phyloP scores from a whole-genome alignment of 2,888 invertebrate genomes.

The Liodrosophila aerea region DNA sequence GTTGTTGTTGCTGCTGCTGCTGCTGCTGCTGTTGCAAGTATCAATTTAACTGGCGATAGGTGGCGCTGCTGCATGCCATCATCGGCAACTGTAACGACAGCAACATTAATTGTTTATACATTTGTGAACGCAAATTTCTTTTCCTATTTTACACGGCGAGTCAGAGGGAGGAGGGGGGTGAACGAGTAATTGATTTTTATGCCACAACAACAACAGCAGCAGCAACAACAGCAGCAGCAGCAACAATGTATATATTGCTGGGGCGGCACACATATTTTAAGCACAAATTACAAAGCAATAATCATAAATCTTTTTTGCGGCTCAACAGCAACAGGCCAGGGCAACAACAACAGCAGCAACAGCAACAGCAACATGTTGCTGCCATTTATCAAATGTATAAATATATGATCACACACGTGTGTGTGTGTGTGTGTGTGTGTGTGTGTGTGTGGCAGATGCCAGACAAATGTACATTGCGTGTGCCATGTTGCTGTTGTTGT shows the following conservation, averaged over 20 bases:
- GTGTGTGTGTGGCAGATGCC: constrained; percentile 60
- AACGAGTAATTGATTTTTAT: constrained; percentile 69
- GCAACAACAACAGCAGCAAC: constrained; percentile 53
- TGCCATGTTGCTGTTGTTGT: constrained; percentile 58
- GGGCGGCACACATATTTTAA: constrained; percentile 75
- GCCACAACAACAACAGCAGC: constrained; percentile 36
- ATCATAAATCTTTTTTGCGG: constrained; percentile 77
- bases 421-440: constrained; percentile 31
- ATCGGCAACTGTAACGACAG: constrained; percentile 45
- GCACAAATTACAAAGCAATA: constrained; percentile 76
- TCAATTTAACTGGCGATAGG: constrained; percentile 75
- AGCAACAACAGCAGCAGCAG: constrained; percentile 32
- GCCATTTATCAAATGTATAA: constrained; percentile 65
- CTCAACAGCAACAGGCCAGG: constrained; percentile 44
- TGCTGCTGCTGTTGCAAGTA: constrained; percentile 36
- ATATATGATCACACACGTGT: constrained; percentile 28
- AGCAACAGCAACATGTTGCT: constrained; percentile 62
- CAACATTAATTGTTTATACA: constrained; percentile 63
- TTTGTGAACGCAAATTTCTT: constrained; percentile 35
- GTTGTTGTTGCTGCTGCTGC: constrained; percentile 30
- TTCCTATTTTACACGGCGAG: constrained; percentile 1
- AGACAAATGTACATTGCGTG: constrained; percentile 72
- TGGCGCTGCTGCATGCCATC: constrained; percentile 73
- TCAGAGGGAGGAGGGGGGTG: constrained; percentile 3
- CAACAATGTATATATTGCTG: constrained; percentile 13